These are phyloP conservation scores for Tribolium madens DNA, from an alignment of 1,140 invertebrate species.

Conservation along the genomic window DNA sequence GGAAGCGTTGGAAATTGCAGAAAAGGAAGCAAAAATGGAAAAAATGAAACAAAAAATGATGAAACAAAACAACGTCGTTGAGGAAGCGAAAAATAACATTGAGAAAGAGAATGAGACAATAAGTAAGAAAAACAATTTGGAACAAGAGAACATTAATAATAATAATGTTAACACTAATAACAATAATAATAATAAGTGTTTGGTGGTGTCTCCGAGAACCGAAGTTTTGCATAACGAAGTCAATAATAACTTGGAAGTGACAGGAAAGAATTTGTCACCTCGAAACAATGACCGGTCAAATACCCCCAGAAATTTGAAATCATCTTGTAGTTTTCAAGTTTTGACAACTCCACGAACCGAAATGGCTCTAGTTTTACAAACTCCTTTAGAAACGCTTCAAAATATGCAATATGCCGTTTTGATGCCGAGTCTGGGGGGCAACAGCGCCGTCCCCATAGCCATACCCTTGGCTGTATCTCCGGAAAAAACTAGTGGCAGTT, in stretches of 20 bases:
- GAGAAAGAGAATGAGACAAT: slow-evolving; percentile 47
- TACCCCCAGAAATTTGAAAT: not conserved
- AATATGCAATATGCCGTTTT: slow-evolving; percentile 70
- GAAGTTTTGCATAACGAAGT: slow-evolving; percentile 53
- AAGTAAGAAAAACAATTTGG: slow-evolving; percentile 14
- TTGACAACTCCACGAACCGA: slow-evolving; percentile 42
- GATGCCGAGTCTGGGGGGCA: slow-evolving; percentile 66
- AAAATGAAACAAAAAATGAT: slow-evolving; percentile 67
- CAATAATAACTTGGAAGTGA: slow-evolving; percentile 52
- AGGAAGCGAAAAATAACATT: slow-evolving; percentile 51
- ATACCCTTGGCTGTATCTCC: slow-evolving; percentile 52
- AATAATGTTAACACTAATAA: slow-evolving; percentile 15
- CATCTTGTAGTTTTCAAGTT: slow-evolving; percentile 19
- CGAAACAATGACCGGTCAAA: not conserved
- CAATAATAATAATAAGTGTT: slow-evolving; percentile 28
- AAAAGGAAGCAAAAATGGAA: slow-evolving; percentile 71
- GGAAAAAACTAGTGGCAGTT: slow-evolving; percentile 49
- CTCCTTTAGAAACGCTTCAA: slow-evolving; percentile 62
- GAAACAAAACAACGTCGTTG: slow-evolving; percentile 53
- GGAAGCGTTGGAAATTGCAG: slow-evolving; percentile 73
- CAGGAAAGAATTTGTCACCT: slow-evolving; percentile 8
- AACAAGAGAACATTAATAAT: slow-evolving; percentile 26
- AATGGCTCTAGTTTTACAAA: slow-evolving; percentile 65
- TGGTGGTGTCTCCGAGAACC: slow-evolving; percentile 10
- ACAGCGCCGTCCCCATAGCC: slow-evolving; percentile 51